A percentile compares a stretch with the other conserved stretches of the same genome.
Evolutionary conservation across 2,113 vertebrate species (phyloP).

Genomic region (Notechis scutatus): DNA sequence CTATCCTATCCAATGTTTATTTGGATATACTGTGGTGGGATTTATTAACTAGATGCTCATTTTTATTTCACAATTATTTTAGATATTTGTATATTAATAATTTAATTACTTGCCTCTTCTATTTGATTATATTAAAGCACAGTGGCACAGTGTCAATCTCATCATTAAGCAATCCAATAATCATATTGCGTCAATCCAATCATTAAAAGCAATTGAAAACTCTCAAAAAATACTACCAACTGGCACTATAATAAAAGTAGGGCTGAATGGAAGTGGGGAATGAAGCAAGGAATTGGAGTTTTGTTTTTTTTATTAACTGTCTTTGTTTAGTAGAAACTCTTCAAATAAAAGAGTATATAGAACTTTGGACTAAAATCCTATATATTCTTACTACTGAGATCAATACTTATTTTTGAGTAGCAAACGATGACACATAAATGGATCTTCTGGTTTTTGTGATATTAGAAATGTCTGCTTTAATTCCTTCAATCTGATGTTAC

Average conservation of each 20-base stretch:
- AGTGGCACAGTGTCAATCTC: slow-evolving; percentile 11
- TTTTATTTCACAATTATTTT: background rate
- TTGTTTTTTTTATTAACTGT: background rate
- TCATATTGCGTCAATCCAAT: slow-evolving; percentile 32
- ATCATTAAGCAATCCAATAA: slow-evolving; percentile 13
- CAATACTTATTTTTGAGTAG: background rate
- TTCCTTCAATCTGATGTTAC: background rate
- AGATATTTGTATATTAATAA: background rate
- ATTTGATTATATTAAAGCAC: background rate
- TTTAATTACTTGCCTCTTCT: background rate
- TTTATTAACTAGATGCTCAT: background rate
- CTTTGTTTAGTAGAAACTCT: background rate
- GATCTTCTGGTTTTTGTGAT: background rate
- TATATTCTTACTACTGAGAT: background rate
- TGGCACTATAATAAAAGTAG: background rate
- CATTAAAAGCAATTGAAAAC: slow-evolving; percentile 28
- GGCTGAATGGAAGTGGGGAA: background rate
- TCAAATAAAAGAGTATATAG: background rate
- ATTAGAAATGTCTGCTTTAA: background rate
- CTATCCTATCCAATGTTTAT: background rate
- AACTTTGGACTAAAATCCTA: background rate
- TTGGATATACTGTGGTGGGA: background rate
- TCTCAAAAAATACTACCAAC: slow-evolving; percentile 1
- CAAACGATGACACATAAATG: background rate
- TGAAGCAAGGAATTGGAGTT: background rate